These are phyloP conservation scores for Pantala flavescens DNA, from an alignment of 1,140 invertebrate species.

Conservation along the genomic window DNA sequence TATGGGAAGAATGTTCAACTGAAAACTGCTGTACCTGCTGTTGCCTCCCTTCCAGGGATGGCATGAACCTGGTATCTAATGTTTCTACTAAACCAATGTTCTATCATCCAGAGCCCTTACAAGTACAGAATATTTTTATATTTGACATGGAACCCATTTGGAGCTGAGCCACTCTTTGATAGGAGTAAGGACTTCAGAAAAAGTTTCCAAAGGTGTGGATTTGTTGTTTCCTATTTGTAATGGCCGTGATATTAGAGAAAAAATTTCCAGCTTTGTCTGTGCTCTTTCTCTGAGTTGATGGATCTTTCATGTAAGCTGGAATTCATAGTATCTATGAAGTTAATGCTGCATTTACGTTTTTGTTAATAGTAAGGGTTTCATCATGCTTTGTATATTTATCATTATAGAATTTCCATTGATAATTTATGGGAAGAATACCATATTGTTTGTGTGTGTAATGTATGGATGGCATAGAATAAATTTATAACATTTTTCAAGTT, in stretches of 20 bases:
- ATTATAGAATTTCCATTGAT: not conserved
- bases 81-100: too few species aligned
- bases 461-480: not conserved
- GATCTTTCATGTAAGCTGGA: not conserved
- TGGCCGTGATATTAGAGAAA: too few species aligned
- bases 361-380: not conserved
- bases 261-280: too few species aligned
- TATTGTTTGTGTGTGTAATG: not conserved
- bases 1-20: slow-evolving; percentile 91
- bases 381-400: not conserved
- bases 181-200: too few species aligned
- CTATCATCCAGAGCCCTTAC: too few species aligned
- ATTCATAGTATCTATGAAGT: slow-evolving; percentile 6
- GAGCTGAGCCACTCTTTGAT: too few species aligned
- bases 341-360: not conserved
- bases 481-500: not conserved
- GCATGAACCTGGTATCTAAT: not conserved
- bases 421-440: not conserved
- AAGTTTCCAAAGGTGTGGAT: too few species aligned
- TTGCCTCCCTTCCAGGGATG: not conserved
- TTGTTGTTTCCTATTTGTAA: too few species aligned
- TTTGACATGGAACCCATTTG: too few species aligned
- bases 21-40: slow-evolving; percentile 43
- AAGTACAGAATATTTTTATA: too few species aligned
- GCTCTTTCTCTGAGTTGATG: too few species aligned